Base-by-base conservation (phyloP, 2,888 invertebrate genomes). In the Plemyria rubiginata region DNA sequence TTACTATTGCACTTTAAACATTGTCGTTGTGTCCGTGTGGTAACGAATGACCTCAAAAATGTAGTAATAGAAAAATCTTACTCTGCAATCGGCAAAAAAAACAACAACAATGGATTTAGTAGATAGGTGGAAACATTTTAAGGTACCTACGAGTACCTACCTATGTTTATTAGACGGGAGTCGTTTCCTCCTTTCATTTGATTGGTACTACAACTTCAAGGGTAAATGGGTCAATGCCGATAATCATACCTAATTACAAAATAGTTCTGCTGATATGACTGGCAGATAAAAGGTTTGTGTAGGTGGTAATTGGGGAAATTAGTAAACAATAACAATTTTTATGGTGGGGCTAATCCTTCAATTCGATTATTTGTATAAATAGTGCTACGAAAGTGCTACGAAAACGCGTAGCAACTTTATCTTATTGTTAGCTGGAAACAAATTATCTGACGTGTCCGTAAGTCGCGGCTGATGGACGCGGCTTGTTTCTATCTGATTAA, bases 181-280 rank as follows among this genome's bases (percentile, higher is more conserved):
- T 50, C n/a, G 45, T 70, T 74, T 76, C 76, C 76, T 67, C 73
- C 75, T 76, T 76, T 76, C 71, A 69, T 70, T 70, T 53, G 54
- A 64, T 45, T 48, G 50, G 61, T 48, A 36, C 62, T 54, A 59
- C 49, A 58, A 38, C 52, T 65, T 68, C 73, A 72, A 74, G 72
- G 75, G 55, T 56, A 51, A 55, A 55, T 43, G 16, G 40, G 49
- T 50, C 52, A 52, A 45, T 57, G 48, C 16, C 13, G 9, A 36
- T 36, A 45, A 32, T 45, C 28, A 45, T 15, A 45, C 12, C 32
- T 50, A 36, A 46, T 32, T 22, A 22, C 22, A 32, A 0, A 3
- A 38, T 38, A 38, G 8, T 38, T 38, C 9, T 38, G 22, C 11
- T 38, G 36, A 11, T 15, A 41, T n/a, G 6, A 2, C 43, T 15